phyloP scores from a whole-genome alignment of 2,888 invertebrate species.

The Nomada hirtipes region DNA sequence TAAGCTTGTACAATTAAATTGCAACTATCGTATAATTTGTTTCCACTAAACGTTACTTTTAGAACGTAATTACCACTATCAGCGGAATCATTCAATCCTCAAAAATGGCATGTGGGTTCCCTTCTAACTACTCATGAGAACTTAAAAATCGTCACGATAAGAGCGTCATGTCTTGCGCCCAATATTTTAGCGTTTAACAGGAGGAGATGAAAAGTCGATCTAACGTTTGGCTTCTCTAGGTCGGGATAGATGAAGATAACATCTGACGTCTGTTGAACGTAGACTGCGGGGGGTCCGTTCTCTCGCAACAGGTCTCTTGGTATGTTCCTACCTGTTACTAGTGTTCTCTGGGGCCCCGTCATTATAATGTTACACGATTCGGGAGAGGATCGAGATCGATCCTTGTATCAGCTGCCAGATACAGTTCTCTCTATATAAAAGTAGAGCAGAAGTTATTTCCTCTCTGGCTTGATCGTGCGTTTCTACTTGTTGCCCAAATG shows the following conservation, averaged over 20 bases:
- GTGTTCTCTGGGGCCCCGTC: slow-evolving; percentile 67
- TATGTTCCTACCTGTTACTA: slow-evolving; percentile 70
- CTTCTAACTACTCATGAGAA: not conserved
- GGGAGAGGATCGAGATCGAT: slow-evolving; percentile 54
- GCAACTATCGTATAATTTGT: too few relatives aligned
- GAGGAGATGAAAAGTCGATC: slow-evolving; percentile 46
- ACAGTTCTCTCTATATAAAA: slow-evolving; percentile 31
- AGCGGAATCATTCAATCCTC: too few relatives aligned
- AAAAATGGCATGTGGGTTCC: slow-evolving; percentile 17
- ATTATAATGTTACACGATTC: slow-evolving; percentile 76
- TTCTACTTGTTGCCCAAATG: not conserved
- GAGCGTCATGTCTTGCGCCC: not conserved
- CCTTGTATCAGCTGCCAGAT: slow-evolving; percentile 52
- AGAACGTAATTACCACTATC: too few relatives aligned
- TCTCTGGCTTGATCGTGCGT: not conserved
- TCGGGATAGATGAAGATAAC: slow-evolving; percentile 75
- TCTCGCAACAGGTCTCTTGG: slow-evolving; percentile 69
- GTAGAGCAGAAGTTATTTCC: slow-evolving; percentile 40
- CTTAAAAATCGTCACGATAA: slow-evolving; percentile 19
- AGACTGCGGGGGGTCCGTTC: slow-evolving; percentile 74
- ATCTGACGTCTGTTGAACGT: slow-evolving; percentile 71
- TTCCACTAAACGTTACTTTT: too few relatives aligned
- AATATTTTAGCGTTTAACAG: slow-evolving; percentile 32
- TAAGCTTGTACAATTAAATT: too few relatives aligned
- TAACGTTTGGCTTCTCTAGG: slow-evolving; percentile 57